phyloP scores from a whole-genome alignment of 2,888 invertebrate genomes.

The Diaperis boleti region DNA sequence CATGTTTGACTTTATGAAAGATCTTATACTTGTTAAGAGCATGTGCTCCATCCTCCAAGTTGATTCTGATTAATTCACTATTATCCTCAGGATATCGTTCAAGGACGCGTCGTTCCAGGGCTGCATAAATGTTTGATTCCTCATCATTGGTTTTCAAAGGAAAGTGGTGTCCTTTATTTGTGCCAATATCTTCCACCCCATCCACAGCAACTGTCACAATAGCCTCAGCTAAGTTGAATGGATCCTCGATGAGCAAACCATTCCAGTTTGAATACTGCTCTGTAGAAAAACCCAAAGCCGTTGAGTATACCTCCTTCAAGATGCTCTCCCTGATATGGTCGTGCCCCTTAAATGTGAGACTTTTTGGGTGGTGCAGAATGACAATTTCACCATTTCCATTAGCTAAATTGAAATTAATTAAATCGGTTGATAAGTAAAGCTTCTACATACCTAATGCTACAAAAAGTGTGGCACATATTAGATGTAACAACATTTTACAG shows the following conservation, averaged over 20 bases:
- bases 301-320: slow-evolving; percentile 79
- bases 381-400: slow-evolving; percentile 76
- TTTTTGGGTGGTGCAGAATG: slow-evolving; percentile 76
- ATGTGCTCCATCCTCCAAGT: slow-evolving; percentile 73
- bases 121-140: slow-evolving; percentile 73
- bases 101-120: slow-evolving; percentile 71
- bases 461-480: slow-evolving; percentile 5
- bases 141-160: slow-evolving; percentile 73
- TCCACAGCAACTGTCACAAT: slow-evolving; percentile 78
- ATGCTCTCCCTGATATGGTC: slow-evolving; percentile 74
- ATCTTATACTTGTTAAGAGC: slow-evolving; percentile 65
- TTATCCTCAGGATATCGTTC: slow-evolving; percentile 73
- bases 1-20: slow-evolving; percentile 57
- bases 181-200: slow-evolving; percentile 72
- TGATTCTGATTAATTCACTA: slow-evolving; percentile 74
- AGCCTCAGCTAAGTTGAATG: slow-evolving; percentile 80
- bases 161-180: slow-evolving; percentile 69
- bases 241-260: slow-evolving; percentile 76
- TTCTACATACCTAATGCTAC: slow-evolving; percentile 9
- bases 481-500: background rate
- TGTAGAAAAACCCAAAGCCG: slow-evolving; percentile 79
- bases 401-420: slow-evolving; percentile 57
- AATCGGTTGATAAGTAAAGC: background rate
- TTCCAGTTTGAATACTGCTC: slow-evolving; percentile 78
- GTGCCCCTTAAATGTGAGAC: slow-evolving; percentile 77